phyloP scores from a whole-genome alignment of 2,888 invertebrate genomes.

The Parasteatoda lunata region DNA sequence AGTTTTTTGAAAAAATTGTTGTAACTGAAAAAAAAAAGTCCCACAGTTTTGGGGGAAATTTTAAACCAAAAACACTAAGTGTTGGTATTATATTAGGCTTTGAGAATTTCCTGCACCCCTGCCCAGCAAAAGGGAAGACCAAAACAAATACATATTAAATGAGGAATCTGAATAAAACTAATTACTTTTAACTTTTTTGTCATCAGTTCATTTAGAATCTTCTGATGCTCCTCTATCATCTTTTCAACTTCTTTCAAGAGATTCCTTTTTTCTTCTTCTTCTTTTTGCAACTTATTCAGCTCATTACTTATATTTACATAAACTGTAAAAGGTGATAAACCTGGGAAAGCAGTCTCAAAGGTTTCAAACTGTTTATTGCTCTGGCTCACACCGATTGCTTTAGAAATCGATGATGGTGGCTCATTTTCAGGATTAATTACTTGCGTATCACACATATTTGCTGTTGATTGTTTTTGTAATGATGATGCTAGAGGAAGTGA shows the following conservation, averaged over 20 bases:
- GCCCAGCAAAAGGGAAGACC: too few species aligned
- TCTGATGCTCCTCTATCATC: constrained; percentile 25
- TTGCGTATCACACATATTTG: background rate
- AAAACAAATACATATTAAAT: too few species aligned
- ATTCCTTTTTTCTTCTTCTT: constrained; percentile 22
- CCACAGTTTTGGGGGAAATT: too few species aligned
- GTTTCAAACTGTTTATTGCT: background rate
- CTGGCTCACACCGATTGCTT: too few species aligned
- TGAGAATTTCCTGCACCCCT: too few species aligned
- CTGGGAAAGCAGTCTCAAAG: background rate
- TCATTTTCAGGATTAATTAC: background rate
- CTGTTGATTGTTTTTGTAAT: background rate
- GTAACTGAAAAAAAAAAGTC: too few species aligned
- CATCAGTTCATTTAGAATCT: constrained; percentile 34
- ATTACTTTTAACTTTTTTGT: constrained; percentile 43
- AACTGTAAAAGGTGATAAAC: background rate
- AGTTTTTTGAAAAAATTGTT: too few species aligned
- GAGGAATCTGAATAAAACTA: background rate
- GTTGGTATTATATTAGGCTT: too few species aligned
- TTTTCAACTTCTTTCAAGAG: constrained; percentile 13
- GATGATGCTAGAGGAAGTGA: background rate
- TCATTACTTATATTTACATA: constrained; percentile 8
- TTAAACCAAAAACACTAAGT: too few species aligned
- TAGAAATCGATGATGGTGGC: background rate
- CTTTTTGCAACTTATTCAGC: constrained; percentile 7